Evolutionary conservation across 1,140 invertebrate genomes (phyloP).

Genomic region (Brachionus plicatilis): DNA sequence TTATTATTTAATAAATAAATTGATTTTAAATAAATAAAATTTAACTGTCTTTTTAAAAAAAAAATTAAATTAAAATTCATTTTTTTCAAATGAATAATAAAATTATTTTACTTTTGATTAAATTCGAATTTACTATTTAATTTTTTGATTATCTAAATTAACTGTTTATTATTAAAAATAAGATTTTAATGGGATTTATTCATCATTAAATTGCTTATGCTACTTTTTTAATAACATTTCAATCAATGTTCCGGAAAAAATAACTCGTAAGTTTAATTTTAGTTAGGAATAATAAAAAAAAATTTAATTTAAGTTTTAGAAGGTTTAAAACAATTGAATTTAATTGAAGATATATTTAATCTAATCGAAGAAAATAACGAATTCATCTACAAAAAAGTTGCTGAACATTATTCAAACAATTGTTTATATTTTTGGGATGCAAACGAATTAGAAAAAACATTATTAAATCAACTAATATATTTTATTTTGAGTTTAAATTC

Average conservation of each 20-base stretch:
- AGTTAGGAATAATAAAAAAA: neutral
- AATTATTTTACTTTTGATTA: too few relatives aligned
- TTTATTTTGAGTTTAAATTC: conserved; percentile 2
- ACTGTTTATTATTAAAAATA: neutral
- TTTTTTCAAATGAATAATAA: too few relatives aligned
- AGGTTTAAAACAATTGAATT: neutral
- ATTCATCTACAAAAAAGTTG: neutral
- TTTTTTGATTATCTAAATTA: neutral
- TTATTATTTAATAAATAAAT: too few relatives aligned
- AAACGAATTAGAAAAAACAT: neutral
- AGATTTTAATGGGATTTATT: neutral
- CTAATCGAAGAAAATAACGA: neutral
- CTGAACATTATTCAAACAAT: neutral
- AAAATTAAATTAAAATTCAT: too few relatives aligned
- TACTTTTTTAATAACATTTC: neutral
- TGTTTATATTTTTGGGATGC: neutral
- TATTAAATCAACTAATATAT: neutral
- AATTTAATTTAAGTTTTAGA: neutral
- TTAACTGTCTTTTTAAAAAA: too few relatives aligned
- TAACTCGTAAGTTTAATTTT: neutral
- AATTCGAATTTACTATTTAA: neutral
- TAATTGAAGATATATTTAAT: neutral
- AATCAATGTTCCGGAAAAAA: neutral
- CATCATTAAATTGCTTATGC: neutral
- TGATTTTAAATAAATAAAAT: too few relatives aligned